A percentile compares a stretch with the other conserved stretches of the same genome.
These are phyloP conservation scores for Chionoecetes opilio DNA, from an alignment of 1,140 invertebrate genomes.

Conservation along the genomic window DNA sequence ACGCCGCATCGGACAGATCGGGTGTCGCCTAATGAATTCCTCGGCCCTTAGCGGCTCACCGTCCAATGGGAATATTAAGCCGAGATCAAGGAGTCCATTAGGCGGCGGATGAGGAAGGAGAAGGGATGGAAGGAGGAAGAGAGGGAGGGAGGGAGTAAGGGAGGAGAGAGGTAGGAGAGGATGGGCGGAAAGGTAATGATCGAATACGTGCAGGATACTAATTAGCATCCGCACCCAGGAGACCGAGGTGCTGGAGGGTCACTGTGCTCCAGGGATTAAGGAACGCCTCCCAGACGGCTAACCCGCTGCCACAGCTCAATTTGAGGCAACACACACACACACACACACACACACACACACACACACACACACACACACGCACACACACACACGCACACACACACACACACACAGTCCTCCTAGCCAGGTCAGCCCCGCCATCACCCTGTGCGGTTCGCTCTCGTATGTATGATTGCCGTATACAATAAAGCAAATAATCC, in stretches of 20 bases:
- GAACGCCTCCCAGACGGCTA: not conserved
- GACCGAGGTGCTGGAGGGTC: not conserved
- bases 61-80: constrained; percentile 19
- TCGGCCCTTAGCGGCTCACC: not conserved
- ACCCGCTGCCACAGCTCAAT: no score
- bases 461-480: not conserved
- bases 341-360: no score
- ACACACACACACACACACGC: no score
- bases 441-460: not conserved
- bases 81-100: constrained; percentile 28
- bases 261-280: not conserved
- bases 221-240: not conserved
- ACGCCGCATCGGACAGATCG: not conserved
- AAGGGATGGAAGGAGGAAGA: not conserved
- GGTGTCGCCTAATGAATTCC: not conserved
- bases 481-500: not conserved
- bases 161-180: not conserved
- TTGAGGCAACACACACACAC: no score
- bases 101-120: not conserved
- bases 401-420: not conserved
- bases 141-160: not conserved
- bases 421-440: not conserved
- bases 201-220: constrained; percentile 18
- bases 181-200: not conserved
- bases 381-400: not conserved